phyloP scores from a whole-genome alignment of 1,140 invertebrate genomes.

The Chionoecetes opilio region DNA sequence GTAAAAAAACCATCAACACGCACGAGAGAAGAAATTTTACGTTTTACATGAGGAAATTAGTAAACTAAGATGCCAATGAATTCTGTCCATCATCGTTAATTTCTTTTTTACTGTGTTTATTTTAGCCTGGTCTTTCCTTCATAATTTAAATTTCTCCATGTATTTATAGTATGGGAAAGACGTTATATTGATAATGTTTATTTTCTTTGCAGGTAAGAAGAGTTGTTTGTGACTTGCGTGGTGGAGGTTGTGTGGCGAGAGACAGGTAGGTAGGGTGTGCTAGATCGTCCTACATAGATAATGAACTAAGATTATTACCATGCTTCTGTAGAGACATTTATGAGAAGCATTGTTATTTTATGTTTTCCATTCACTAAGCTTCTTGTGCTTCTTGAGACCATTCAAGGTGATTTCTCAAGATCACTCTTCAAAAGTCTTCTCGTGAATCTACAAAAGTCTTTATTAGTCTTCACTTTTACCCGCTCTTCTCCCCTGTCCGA shows the following conservation, averaged over 20 bases:
- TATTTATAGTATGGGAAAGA: neutral
- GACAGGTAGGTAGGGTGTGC: neutral
- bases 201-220: slow-evolving; percentile 29
- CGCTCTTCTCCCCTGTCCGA: neutral
- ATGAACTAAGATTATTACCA: neutral
- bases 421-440: neutral
- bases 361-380: neutral
- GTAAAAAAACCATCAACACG: neutral
- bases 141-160: neutral
- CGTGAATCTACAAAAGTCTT: too few relatives aligned
- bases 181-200: neutral
- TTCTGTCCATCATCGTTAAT: neutral
- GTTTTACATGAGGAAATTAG: neutral
- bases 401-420: neutral
- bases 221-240: neutral
- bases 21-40: neutral
- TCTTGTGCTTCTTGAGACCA: neutral
- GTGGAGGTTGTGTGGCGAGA: neutral
- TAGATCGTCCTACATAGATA: neutral
- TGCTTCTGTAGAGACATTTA: neutral
- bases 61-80: neutral
- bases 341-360: neutral
- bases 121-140: neutral
- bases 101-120: neutral
- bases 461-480: too few relatives aligned